These are phyloP conservation scores for Macrosiphum euphorbiae DNA, from an alignment of 2,888 invertebrate genomes.

Conservation along the genomic window DNA sequence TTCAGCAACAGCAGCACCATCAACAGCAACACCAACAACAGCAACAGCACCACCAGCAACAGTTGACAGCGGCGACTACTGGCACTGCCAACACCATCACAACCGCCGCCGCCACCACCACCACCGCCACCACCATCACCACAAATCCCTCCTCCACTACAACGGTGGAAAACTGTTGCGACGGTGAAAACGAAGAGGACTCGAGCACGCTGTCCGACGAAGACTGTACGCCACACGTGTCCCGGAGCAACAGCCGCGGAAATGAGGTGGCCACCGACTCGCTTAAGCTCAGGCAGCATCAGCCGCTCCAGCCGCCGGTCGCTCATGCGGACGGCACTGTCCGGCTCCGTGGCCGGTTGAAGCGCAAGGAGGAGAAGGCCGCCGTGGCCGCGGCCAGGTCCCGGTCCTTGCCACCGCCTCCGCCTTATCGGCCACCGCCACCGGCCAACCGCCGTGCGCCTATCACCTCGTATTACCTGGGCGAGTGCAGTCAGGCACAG, in stretches of 20 bases:
- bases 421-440: slow-evolving; percentile 68
- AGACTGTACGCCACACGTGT: slow-evolving; percentile 72
- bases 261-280: slow-evolving; percentile 70
- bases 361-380: slow-evolving; percentile 68
- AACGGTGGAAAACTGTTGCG: slow-evolving; percentile 64
- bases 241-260: slow-evolving; percentile 71
- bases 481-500: slow-evolving; percentile 68
- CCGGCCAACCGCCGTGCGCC: slow-evolving; percentile 69
- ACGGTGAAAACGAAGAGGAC: slow-evolving; percentile 69
- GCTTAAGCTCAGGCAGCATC: slow-evolving; percentile 73
- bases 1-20: slow-evolving; percentile 39
- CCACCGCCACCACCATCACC: not conserved
- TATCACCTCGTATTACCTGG: slow-evolving; percentile 69
- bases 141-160: not conserved
- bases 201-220: slow-evolving; percentile 72
- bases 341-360: slow-evolving; percentile 68
- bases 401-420: slow-evolving; percentile 68
- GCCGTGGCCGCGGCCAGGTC: slow-evolving; percentile 68
- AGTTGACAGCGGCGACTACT: not conserved
- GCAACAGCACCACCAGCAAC: not conserved
- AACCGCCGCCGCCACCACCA: not conserved
- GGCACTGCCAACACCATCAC: not conserved
- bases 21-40: not conserved
- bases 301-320: slow-evolving; percentile 76
- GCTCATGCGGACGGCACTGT: slow-evolving; percentile 74